These are phyloP conservation scores for Machimus atricapillus DNA, from an alignment of 2,888 invertebrate species.

Conservation along the genomic window DNA sequence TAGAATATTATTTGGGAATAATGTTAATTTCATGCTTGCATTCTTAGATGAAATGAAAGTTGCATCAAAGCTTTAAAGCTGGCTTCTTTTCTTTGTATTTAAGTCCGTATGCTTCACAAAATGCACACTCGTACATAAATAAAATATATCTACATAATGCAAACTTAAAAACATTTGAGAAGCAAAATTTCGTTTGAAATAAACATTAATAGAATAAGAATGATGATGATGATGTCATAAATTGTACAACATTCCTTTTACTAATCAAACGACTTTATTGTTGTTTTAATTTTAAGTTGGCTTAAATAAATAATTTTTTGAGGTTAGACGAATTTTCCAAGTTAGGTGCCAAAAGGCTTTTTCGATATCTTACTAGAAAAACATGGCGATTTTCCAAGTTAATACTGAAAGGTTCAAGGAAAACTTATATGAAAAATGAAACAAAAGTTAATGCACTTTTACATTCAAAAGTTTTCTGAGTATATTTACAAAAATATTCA, in stretches of 20 bases:
- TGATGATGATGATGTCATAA: not conserved
- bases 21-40: not conserved
- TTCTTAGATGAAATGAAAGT: not conserved
- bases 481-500: not conserved
- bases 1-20: not conserved
- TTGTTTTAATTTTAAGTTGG: not conserved
- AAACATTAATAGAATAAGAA: not conserved
- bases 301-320: not conserved
- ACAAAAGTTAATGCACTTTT: not conserved
- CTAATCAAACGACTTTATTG: not conserved
- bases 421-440: not conserved
- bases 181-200: not conserved
- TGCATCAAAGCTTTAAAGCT: not conserved
- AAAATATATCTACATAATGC: not conserved
- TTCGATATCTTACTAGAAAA: not conserved
- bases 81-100: no score
- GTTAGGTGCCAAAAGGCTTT: not conserved
- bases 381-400: not conserved
- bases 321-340: not conserved
- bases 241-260: not conserved
- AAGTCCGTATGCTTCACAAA: not conserved
- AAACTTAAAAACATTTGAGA: not conserved
- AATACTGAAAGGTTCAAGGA: constrained; percentile 1
- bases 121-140: not conserved
- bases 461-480: not conserved